Base-by-base conservation (phyloP, 2,797 vertebrate genomes). In the Poeciliopsis presidionis region DNA sequence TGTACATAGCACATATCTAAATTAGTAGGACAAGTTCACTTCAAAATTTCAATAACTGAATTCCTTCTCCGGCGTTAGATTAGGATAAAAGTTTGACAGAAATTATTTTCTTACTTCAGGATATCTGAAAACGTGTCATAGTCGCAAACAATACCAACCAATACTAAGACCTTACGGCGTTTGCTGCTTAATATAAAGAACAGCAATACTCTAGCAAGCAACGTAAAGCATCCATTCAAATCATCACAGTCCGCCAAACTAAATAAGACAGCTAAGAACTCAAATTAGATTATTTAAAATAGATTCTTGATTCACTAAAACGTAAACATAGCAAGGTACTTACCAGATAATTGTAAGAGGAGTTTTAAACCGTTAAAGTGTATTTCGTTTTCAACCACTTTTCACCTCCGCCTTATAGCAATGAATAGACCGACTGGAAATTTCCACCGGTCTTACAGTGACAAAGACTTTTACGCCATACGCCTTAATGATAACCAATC, bases 371-470 rank as follows among this genome's bases (percentile, higher is more conserved):
- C 4, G 67, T 47, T 25, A n/a, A 0, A 11, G 41, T 30, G 16
- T 28, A 14, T 2, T 18, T 36, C 0, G 0, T 22, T 5, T 1
- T 14, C 0, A 1, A 0, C 1, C 0, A 0, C 12, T 72, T 12
- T 18, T 22, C 7, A 0, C 3, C 39, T 5, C 36, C 7, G 45
- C 28, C 43, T 20, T 77, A 72, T 51, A 74, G 4, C 0, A 0
- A 0, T 0, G 73, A 75, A 43, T 3, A 2, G 0, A 55, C 5
- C 5, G 5, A 51, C 39, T 94, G 95, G 95, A 96, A 96, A 93
- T 90, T 95, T 96, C 95, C 95, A 94, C 82, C 89, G 53, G 5
- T 0, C 63, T 88, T 89, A 63, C 43, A 0, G 30, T 18, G n/a
- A 77, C 89, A 6, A 28, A 28, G 20, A 39, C 28, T 1, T 14